These are phyloP conservation scores for Empis stercorea DNA, from an alignment of 2,888 invertebrate genomes.

Conservation along the genomic window DNA sequence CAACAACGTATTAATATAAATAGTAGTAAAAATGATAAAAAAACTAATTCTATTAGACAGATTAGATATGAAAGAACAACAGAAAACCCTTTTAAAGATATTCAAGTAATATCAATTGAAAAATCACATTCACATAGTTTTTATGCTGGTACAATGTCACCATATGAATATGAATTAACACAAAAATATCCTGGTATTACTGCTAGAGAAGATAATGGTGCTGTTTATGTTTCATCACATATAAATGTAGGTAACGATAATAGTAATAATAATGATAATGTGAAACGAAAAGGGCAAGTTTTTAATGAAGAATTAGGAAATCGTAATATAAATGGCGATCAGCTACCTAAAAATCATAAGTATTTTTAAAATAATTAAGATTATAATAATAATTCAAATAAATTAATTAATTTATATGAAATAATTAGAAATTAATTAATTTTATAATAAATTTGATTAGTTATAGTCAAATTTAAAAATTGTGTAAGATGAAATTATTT, in stretches of 20 bases:
- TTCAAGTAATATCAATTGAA: conserved; percentile 26
- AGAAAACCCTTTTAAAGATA: conserved; percentile 10
- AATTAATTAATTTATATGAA: no score
- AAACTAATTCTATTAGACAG: not conserved
- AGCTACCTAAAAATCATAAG: not conserved
- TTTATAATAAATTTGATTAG: not conserved
- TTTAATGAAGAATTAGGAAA: not conserved
- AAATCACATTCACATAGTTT: conserved; percentile 35
- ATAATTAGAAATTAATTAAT: not conserved
- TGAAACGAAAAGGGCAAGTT: conserved; percentile 2
- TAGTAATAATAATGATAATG: not conserved
- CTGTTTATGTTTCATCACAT: not conserved
- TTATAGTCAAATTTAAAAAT: no score
- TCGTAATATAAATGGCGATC: not conserved
- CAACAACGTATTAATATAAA: not conserved
- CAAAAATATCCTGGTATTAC: not conserved
- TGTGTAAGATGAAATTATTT: no score
- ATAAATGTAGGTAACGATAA: not conserved
- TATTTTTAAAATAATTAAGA: no score
- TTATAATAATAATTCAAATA: no score
- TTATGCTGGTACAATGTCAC: conserved; percentile 30
- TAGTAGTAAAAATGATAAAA: not conserved
- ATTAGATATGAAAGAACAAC: not conserved
- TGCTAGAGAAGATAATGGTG: conserved; percentile 6
- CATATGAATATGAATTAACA: conserved; percentile 6